Evolutionary conservation across 1,140 invertebrate genomes (phyloP), one percentile per base, ranked within the genome.

Genomic region (Saccostrea echinata): DNA sequence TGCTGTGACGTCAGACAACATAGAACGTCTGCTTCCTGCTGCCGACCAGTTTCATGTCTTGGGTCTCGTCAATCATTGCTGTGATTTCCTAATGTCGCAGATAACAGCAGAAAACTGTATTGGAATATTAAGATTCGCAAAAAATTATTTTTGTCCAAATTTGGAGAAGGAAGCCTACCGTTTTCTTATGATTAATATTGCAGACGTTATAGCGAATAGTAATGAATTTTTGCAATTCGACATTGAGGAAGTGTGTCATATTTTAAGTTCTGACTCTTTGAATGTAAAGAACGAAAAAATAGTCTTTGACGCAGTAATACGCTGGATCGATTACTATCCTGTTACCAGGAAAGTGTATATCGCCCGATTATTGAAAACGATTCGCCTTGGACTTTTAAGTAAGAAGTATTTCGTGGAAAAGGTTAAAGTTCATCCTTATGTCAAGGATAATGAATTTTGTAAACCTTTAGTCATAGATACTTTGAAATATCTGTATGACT

Each of bases 221-320:
- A 98, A 99, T 94, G 99, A 99, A 95, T 99, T 99, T 95, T 95
- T 99, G 51, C 95, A 99, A 81, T 95, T 99, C 84, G 97, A 98
- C 24, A 97, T 98, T 27, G 96, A 97, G 85, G 98, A 99, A 95
- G 95, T 99, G 89, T 97, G 98, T 52, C 98, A 99, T 92, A 98
- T 99, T 88, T 98, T 99, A 91, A 97, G 97, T 18, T 98, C 97
- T 88, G 99, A 99, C 95, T 98, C 99, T 95, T 96, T 99, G 4
- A 99, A 99, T 95, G 98, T 99, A 11, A 96, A 98, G 92, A 98
- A 97, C 35, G 99, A 99, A 95, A 99, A 99, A 94, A 97, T 99
- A 88, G 97, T 98, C 51, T 95, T 95, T 94, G 98, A 97, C 94
- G 98, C 98, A 3, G 98, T 99, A 71, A 98, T 99, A 97, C 97